Evolutionary conservation across 2,113 vertebrate species (phyloP), one percentile per base, ranked within the genome.

Genomic region (Gymnarchus niloticus): DNA sequence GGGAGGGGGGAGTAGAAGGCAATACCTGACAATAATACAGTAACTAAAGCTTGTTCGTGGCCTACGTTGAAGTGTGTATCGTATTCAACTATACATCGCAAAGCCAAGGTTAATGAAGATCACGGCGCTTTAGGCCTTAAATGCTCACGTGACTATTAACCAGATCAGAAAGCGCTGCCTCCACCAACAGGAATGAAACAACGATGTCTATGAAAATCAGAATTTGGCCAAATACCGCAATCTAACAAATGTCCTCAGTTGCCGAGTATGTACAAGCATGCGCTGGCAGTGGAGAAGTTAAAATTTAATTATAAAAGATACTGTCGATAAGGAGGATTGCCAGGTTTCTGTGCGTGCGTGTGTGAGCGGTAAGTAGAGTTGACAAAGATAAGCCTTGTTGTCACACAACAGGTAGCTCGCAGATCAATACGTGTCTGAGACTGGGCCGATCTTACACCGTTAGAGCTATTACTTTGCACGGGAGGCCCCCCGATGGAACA

Each of bases 71-170:
- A 91, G 92, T 93, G 91, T 92, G 90, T 92, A 93, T 94, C 91
- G 91, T 93, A 94, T 94, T 94, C 94, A 93, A 93, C 88, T 91
- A 91, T 91, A 91, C 89, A 83, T 91, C 89, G 91, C 89, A 91
- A 89, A 94, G 89, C 88, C 91, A 93, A 93, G 93, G 95, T 94
- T 95, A 94, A 95, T 93, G 92, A 95, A 93, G 93, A 91, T 56
- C 91, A 91, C 80, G 87, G 89, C 89, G 92, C 92, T 94, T 93
- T 92, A 91, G 92, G 90, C 90, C 54, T 49, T 92, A 87, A 85
- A 83, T 77, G 88, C 85, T 84, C 86, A 88, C 83, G 86, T 85
- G n/a, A n/a, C n/a, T n/a, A n/a, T n/a, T n/a, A 83, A 33, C 56
- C 77, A 12, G 28, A 65, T 84, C 69, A 81, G 41, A 25, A 12